phyloP scores from a whole-genome alignment of 2,888 invertebrate genomes.

The Aspidiotus destructor region DNA sequence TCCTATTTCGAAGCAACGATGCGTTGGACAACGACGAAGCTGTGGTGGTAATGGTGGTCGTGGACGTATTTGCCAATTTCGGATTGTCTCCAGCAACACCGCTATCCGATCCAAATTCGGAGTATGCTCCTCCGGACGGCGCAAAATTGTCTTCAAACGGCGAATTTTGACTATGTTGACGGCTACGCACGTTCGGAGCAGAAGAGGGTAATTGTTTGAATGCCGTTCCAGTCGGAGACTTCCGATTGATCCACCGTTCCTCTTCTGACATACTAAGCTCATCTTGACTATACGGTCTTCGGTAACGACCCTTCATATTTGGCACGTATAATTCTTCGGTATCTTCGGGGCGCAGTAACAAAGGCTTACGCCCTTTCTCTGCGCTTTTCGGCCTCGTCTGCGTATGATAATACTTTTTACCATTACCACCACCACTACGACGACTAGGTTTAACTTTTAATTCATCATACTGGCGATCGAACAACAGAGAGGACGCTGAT shows the following conservation, averaged over 20 bases:
- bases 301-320: slow-evolving; percentile 25
- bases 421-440: background rate
- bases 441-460: background rate
- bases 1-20: background rate
- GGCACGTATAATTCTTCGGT: slow-evolving; percentile 11
- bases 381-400: slow-evolving; percentile 24
- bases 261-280: slow-evolving; percentile 37
- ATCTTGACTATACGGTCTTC: slow-evolving; percentile 38
- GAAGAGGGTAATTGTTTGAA: background rate
- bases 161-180: slow-evolving; percentile 41
- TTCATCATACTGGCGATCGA: slow-evolving; percentile 11
- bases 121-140: slow-evolving; percentile 39
- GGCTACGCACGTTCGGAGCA: background rate
- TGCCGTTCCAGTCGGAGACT: slow-evolving; percentile 40
- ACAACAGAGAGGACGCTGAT: background rate
- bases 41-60: background rate
- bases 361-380: slow-evolving; percentile 18
- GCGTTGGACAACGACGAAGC: background rate
- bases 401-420: slow-evolving; percentile 14
- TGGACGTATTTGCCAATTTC: background rate
- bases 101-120: slow-evolving; percentile 2
- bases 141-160: slow-evolving; percentile 55
- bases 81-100: background rate
- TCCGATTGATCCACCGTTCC: slow-evolving; percentile 39
- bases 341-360: slow-evolving; percentile 7